Conservation (phyloP, 2,113 vertebrate genomes). For the Labrus mixtus region DNA sequence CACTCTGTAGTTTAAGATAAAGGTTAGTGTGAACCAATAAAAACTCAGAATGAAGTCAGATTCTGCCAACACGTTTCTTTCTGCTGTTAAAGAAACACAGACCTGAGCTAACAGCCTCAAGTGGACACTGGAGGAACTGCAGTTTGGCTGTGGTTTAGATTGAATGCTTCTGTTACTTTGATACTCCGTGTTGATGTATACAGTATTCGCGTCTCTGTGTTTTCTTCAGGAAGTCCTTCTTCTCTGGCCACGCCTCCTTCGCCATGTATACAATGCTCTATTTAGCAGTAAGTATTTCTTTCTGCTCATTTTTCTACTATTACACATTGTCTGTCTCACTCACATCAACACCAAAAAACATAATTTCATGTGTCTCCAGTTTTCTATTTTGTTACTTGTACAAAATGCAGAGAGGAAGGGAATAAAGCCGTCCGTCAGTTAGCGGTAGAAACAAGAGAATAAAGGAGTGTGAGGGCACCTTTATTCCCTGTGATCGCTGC, state of each 20-base stretch:
- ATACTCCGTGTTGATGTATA: too few relatives aligned
- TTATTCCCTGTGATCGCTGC: too few relatives aligned
- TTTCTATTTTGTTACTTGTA: slow-evolving; percentile 47
- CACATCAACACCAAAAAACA: slow-evolving; percentile 9
- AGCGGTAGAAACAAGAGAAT: slow-evolving; percentile 44
- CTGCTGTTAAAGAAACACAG: too few relatives aligned
- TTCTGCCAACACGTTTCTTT: too few relatives aligned
- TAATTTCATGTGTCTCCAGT: slow-evolving; percentile 28
- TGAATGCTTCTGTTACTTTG: too few relatives aligned
- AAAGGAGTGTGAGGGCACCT: slow-evolving; percentile 13
- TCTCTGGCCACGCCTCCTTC: slow-evolving; percentile 82
- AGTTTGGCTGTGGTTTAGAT: too few relatives aligned
- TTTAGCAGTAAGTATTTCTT: slow-evolving; percentile 80
- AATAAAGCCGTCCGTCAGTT: slow-evolving; percentile 46
- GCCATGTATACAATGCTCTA: slow-evolving; percentile 83
- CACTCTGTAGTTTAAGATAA: too few relatives aligned
- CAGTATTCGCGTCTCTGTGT: too few relatives aligned
- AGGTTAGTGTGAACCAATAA: too few relatives aligned
- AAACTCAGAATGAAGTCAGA: too few relatives aligned
- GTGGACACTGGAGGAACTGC: too few relatives aligned
- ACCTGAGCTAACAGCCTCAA: too few relatives aligned
- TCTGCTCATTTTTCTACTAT: neutral
- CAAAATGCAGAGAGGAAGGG: slow-evolving; percentile 29
- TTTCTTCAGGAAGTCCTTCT: slow-evolving; percentile 83
- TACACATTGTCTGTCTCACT: neutral